A percentile compares a stretch with the other conserved stretches of the same genome.
phyloP scores from a whole-genome alignment of 2,797 vertebrate genomes.

The Sardinella longiceps region DNA sequence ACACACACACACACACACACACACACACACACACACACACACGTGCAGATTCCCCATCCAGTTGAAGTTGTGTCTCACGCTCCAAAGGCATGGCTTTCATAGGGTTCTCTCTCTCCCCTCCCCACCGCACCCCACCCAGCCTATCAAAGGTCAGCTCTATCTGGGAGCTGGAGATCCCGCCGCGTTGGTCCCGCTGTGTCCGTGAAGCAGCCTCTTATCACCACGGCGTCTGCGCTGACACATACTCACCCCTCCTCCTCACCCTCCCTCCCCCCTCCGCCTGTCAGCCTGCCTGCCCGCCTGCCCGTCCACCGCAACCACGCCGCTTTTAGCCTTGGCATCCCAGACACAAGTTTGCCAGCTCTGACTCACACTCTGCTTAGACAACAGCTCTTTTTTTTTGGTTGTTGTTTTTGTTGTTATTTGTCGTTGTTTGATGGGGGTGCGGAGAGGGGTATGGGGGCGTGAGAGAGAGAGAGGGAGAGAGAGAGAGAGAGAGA shows the following conservation, averaged over 20 bases:
- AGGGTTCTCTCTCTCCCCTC: neutral
- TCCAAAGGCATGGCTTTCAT: neutral
- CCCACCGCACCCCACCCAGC: no score
- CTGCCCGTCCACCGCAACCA: neutral
- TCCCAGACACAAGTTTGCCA: constrained; percentile 36
- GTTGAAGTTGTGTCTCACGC: neutral
- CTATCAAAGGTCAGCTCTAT: constrained; percentile 1
- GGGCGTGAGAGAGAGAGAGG: constrained; percentile 4
- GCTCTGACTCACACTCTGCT: constrained; percentile 34
- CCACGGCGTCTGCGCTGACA: neutral
- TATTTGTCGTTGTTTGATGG: neutral
- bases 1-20: neutral
- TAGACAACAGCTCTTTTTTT: constrained; percentile 17
- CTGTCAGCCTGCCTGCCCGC: no score
- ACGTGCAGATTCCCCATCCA: neutral
- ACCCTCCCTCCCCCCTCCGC: no score
- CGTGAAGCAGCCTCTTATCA: neutral
- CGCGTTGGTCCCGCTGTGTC: neutral
- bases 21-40: neutral
- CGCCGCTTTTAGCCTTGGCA: constrained; percentile 40
- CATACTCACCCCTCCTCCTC: neutral
- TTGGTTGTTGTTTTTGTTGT: neutral
- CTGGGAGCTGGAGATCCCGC: neutral
- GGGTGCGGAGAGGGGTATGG: neutral
- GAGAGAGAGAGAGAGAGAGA: constrained; percentile 30